phyloP scores from a whole-genome alignment of 2,113 vertebrate species.

The Atherinomorus stipes region DNA sequence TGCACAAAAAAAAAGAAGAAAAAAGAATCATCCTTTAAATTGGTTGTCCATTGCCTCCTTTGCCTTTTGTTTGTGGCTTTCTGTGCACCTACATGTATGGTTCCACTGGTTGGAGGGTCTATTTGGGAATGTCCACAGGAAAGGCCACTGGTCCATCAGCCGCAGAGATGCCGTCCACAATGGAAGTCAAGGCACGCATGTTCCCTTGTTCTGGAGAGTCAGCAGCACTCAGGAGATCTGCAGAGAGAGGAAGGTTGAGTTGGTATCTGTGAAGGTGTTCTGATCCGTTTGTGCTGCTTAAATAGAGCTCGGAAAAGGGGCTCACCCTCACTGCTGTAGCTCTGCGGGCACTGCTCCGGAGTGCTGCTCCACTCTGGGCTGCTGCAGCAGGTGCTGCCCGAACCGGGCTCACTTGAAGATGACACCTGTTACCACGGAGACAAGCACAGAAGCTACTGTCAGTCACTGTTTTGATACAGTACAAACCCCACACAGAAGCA shows the following conservation, averaged over 20 bases:
- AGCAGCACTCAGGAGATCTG: constrained; percentile 89
- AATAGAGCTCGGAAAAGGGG: constrained; percentile 12
- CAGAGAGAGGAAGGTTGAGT: constrained; percentile 10
- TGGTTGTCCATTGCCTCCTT: constrained; percentile 19
- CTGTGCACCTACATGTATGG: constrained; percentile 34
- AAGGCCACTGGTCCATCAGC: constrained; percentile 86
- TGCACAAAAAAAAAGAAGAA: constrained; percentile 22
- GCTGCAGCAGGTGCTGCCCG: constrained; percentile 93
- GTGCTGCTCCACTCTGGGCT: constrained; percentile 94
- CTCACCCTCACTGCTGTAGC: constrained; percentile 89
- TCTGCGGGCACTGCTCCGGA: constrained; percentile 86
- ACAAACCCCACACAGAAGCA: constrained; percentile 34
- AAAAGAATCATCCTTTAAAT: constrained; percentile 7
- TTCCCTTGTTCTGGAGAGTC: constrained; percentile 87
- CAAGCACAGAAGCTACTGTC: constrained; percentile 75
- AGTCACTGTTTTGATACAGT: constrained; percentile 74
- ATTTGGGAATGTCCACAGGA: constrained; percentile 85
- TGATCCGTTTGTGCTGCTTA: not conserved
- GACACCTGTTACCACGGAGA: constrained; percentile 86
- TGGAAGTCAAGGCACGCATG: constrained; percentile 92
- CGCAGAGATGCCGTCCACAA: constrained; percentile 92
- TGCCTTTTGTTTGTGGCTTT: constrained; percentile 36
- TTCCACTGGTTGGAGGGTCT: constrained; percentile 45
- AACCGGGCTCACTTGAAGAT: constrained; percentile 86
- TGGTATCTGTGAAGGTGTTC: not conserved